Evolutionary conservation across 2,888 invertebrate genomes (phyloP).

Genomic region (Petrophora chlorosata): DNA sequence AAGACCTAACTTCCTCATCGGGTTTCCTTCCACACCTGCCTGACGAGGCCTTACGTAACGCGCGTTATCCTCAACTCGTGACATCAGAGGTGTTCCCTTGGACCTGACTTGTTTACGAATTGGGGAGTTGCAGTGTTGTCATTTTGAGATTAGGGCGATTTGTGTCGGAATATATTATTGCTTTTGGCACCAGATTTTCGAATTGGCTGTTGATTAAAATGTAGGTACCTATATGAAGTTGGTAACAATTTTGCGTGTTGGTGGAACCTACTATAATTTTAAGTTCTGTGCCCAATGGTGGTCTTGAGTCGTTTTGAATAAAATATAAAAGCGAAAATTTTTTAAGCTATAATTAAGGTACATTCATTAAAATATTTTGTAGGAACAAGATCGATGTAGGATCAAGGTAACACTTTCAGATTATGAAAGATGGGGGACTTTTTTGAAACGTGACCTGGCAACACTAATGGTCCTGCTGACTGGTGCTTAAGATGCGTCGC

Average conservation of each 20-base stretch:
- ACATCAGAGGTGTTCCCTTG: constrained; percentile 25
- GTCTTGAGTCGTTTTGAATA: too few relatives aligned
- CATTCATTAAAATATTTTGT: not conserved
- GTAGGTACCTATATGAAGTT: not conserved
- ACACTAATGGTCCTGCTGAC: constrained; percentile 2
- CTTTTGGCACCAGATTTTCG: not conserved
- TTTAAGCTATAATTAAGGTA: too few relatives aligned
- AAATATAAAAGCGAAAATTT: too few relatives aligned
- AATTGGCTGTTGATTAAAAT: not conserved
- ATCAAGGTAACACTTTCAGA: not conserved
- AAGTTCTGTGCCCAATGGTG: too few relatives aligned
- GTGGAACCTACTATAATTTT: too few relatives aligned
- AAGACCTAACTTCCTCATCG: constrained; percentile 6
- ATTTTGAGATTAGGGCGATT: not conserved
- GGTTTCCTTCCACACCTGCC: constrained; percentile 9
- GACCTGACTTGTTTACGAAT: constrained; percentile 12
- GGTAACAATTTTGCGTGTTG: too few relatives aligned
- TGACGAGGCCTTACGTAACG: constrained; percentile 16
- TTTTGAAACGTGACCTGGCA: not conserved
- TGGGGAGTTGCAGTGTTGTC: constrained; percentile 1
- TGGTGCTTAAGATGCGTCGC: constrained; percentile 7
- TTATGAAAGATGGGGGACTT: not conserved
- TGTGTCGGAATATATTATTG: not conserved
- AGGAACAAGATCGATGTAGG: not conserved
- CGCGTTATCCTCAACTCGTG: constrained; percentile 15